phyloP scores from a whole-genome alignment of 2,888 invertebrate species.

The Byasa hedistus region DNA sequence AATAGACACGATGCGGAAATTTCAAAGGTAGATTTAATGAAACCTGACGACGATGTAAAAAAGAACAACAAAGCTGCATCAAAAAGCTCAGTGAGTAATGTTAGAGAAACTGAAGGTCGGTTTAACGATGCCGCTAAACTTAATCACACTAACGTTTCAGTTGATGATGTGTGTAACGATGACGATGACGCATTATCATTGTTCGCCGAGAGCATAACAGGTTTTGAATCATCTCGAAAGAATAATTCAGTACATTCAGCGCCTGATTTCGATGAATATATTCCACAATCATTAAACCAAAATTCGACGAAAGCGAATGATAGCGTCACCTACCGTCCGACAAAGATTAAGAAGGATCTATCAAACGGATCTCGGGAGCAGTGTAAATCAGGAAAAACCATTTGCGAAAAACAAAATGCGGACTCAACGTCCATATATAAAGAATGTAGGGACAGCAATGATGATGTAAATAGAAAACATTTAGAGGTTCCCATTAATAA shows the following conservation, averaged over 20 bases:
- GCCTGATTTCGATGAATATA: constrained; percentile 46
- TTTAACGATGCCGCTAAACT: background rate
- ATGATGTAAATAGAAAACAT: background rate
- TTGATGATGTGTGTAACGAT: constrained; percentile 38
- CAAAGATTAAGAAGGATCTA: constrained; percentile 39
- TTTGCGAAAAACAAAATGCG: constrained; percentile 59
- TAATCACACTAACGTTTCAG: background rate
- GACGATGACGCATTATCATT: constrained; percentile 66
- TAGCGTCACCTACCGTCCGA: constrained; percentile 45
- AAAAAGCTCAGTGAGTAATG: background rate
- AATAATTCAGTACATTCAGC: constrained; percentile 35
- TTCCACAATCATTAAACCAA: constrained; percentile 43
- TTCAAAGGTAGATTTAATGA: constrained; percentile 3
- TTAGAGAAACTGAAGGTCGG: background rate
- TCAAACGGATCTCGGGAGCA: background rate
- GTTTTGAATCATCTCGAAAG: constrained; percentile 49
- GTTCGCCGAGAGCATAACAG: constrained; percentile 66
- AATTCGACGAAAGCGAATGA: constrained; percentile 29
- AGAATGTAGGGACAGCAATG: constrained; percentile 34
- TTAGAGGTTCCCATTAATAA: background rate
- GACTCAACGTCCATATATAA: constrained; percentile 56
- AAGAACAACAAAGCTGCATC: background rate
- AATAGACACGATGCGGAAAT: background rate
- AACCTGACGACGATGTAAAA: background rate
- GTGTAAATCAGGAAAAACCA: constrained; percentile 12